phyloP scores from a whole-genome alignment of 2,113 vertebrate species.

The Oreochromis tanganicae region DNA sequence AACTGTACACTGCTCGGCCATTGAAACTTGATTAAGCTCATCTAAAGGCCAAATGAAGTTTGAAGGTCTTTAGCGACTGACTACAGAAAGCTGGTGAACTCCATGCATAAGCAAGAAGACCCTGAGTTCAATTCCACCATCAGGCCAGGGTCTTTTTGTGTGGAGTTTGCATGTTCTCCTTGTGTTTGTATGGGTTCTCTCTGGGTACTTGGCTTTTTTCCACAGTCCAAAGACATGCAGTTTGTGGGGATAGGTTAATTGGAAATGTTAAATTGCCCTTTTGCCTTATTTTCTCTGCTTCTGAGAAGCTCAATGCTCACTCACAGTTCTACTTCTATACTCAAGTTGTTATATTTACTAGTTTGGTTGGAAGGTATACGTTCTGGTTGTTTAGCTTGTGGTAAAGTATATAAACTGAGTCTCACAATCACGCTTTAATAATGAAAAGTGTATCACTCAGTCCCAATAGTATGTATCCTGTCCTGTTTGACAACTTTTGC shows the following conservation, averaged over 20 bases:
- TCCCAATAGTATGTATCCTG: too few relatives aligned
- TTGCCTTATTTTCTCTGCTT: too few relatives aligned
- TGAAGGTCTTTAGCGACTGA: neutral
- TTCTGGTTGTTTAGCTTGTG: too few relatives aligned
- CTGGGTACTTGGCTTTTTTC: rapidly evolving
- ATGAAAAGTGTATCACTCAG: too few relatives aligned
- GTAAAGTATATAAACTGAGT: too few relatives aligned
- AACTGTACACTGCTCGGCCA: neutral
- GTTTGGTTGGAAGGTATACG: too few relatives aligned
- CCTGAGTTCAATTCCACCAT: neutral
- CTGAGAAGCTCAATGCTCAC: too few relatives aligned
- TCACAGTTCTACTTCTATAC: too few relatives aligned
- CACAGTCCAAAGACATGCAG: neutral
- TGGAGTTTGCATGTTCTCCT: neutral
- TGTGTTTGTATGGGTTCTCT: neutral
- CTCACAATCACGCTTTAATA: too few relatives aligned
- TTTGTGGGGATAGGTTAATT: neutral
- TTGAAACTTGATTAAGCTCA: neutral
- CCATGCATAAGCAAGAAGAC: rapidly evolving
- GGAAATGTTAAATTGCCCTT: neutral
- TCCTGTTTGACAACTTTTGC: too few relatives aligned
- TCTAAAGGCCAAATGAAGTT: neutral
- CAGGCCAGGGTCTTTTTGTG: neutral
- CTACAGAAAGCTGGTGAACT: neutral
- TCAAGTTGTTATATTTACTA: too few relatives aligned